These are phyloP conservation scores for mouse (Mus musculus) DNA, from an alignment of 2,113 vertebrate species.

Conservation along the genomic window GRCm39 chr3:98717001-98717500, in stretches of 20 bases:
- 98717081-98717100: background rate
- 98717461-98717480: background rate
- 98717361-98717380: background rate
- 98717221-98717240: rapidly evolving
- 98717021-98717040: rapidly evolving
- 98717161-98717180: background rate
- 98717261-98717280: background rate
- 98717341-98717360: background rate
- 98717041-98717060: background rate
- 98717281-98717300: background rate
- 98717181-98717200: rapidly evolving
- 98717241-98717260: background rate
- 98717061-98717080: background rate
- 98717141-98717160: background rate
- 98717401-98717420: background rate
- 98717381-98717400: rapidly evolving
- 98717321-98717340: rapidly evolving
- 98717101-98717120: background rate
- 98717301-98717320: background rate
- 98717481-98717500: background rate
- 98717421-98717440: background rate
- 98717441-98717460: background rate
- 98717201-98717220: background rate
- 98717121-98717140: background rate
- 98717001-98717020: background rate